Evolutionary conservation across 1,140 invertebrate species (phyloP).

Genomic region (Nylanderia fulva): DNA sequence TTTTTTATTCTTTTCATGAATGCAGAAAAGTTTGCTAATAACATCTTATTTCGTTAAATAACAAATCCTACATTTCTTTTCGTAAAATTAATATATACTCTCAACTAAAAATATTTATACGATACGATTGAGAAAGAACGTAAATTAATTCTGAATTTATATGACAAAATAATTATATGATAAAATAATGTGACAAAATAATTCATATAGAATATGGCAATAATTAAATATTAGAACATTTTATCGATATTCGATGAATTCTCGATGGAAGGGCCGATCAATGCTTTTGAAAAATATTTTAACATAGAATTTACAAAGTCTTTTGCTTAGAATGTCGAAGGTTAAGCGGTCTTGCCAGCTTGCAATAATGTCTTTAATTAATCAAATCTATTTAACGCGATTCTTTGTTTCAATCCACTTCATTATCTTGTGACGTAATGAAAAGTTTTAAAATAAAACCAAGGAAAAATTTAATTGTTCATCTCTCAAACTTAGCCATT

Average conservation of each 20-base stretch:
- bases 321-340: slow-evolving; percentile 24
- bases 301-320: slow-evolving; percentile 13
- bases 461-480: background rate
- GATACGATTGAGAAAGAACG: slow-evolving; percentile 1
- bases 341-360: slow-evolving; percentile 17
- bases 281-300: slow-evolving; percentile 22
- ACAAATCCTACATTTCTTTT: background rate
- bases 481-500: slow-evolving; percentile 57
- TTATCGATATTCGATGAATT: slow-evolving; percentile 7
- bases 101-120: background rate
- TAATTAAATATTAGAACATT: slow-evolving; percentile 19
- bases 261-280: background rate
- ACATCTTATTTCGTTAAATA: slow-evolving; percentile 4
- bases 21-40: background rate
- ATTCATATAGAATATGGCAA: slow-evolving; percentile 13
- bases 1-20: slow-evolving; percentile 5
- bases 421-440: background rate
- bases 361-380: background rate
- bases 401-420: slow-evolving; percentile 2
- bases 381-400: slow-evolving; percentile 15
- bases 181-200: background rate
- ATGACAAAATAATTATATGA: background rate
- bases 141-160: slow-evolving; percentile 26
- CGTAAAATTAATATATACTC: background rate
- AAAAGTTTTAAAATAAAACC: background rate